Evolutionary conservation across 1,140 invertebrate species (phyloP), one percentile per base, ranked within the genome.

Genomic region (Camponotus floridanus): DNA sequence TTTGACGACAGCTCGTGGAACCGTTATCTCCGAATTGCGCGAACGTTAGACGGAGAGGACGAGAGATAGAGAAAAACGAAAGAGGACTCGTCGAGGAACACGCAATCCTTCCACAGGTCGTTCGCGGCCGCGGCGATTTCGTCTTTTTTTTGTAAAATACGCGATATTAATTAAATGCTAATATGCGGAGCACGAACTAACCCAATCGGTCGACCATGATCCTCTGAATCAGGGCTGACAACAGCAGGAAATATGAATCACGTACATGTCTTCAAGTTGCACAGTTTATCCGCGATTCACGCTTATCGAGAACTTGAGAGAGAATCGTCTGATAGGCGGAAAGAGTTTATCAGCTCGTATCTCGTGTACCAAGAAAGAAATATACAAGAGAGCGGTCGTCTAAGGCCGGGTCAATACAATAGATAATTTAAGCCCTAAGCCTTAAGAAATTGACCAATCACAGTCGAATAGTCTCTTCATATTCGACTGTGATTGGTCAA

Each of bases 121-220:
- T 3, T 5, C 21, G 0, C 36, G 13, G 4, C 15, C 39, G 33
- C 21, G 31, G 9, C 18, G 4, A 13, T 13, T 7, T 57, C 62
- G 48, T 42, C n/a, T 81, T 48, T 31, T 61, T 67, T 31, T 61
- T 67, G 26, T n/a, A 11, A 61, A 73, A 62, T 48, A 31, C 21
- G 15, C 42, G 64, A 80, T 67, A 80, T 71, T 86, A 88, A 90
- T 91, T 90, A 91, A 87, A 87, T 78, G 45, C 79, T 76, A 81
- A 81, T 88, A 88, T 89, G 64, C 68, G 45, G 42, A 73, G 79
- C 57, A 76, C 48, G 74, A 94, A 94, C 94, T 95, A 95, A 96
- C 95, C 95, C 93, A 96, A 94, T 95, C 95, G 94, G 94, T 96
- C 95, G 91, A 96, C 95, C 95, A 96, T 96, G 92, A 93, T 95